Conservation (phyloP, 2,113 vertebrate genomes). For the Galbula dea region DNA sequence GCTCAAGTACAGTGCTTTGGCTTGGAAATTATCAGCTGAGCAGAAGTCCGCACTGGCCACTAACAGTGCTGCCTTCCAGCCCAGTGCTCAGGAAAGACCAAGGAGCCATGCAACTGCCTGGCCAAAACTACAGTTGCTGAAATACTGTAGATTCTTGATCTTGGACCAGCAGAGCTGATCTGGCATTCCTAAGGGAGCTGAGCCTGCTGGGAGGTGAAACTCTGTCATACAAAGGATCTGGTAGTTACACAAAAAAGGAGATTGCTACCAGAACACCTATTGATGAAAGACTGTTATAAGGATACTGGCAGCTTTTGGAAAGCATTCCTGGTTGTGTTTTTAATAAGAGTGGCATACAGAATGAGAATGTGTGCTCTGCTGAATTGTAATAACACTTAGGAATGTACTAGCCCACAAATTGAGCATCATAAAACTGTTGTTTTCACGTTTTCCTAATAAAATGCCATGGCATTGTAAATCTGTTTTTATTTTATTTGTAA, state of each 20-base stretch:
- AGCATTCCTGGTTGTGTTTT: not conserved
- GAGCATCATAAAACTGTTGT: slow-evolving; percentile 50
- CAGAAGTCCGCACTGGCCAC: not conserved
- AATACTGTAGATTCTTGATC: not conserved
- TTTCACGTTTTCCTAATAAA: slow-evolving; percentile 70
- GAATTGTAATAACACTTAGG: slow-evolving; percentile 39
- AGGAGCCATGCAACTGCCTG: rapidly evolving
- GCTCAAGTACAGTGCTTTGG: not conserved
- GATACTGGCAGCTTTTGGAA: slow-evolving; percentile 10
- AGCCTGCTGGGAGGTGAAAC: not conserved
- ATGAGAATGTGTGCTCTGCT: slow-evolving; percentile 40
- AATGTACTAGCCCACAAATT: slow-evolving; percentile 35
- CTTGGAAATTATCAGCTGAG: not conserved
- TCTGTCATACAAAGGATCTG: not conserved
- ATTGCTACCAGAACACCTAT: slow-evolving; percentile 15
- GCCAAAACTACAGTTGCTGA: not conserved
- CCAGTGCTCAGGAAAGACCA: not conserved
- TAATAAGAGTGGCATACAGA: not conserved
- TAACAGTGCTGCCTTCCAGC: not conserved
- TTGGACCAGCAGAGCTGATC: rapidly evolving
- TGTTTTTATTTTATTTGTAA: slow-evolving; percentile 67
- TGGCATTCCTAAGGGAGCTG: not conserved
- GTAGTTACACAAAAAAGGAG: not conserved
- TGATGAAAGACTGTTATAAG: slow-evolving; percentile 1
- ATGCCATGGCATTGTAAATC: slow-evolving; percentile 60